phyloP scores from a whole-genome alignment of 2,888 invertebrate species.

The Dicranocentrus wangi region DNA sequence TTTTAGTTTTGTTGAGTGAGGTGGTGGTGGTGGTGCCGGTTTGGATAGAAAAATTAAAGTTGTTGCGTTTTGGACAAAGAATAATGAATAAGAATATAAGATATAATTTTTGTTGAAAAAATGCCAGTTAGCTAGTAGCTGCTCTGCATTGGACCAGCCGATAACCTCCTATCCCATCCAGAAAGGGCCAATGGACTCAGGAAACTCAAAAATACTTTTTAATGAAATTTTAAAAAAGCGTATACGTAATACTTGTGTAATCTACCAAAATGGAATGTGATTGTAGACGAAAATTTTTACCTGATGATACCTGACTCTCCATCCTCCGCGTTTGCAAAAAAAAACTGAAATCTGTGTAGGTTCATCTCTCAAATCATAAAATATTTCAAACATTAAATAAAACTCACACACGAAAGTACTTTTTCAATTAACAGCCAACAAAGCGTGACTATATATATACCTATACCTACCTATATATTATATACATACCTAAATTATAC shows the following conservation, averaged over 20 bases:
- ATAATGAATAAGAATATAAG: too few species aligned
- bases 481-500: background rate
- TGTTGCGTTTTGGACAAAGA: too few species aligned
- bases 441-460: background rate
- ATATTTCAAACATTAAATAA: too few species aligned
- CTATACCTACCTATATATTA: background rate
- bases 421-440: too few species aligned
- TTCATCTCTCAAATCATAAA: background rate
- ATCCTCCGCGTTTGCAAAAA: background rate
- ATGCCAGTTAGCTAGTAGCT: too few species aligned
- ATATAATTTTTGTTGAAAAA: too few species aligned
- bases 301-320: constrained; percentile 41
- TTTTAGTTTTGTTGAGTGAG: too few species aligned
- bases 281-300: constrained; percentile 14
- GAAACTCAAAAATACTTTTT: background rate
- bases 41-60: background rate
- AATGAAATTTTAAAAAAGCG: background rate
- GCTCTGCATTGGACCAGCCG: background rate
- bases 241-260: too few species aligned
- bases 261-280: constrained; percentile 17
- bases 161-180: background rate
- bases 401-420: too few species aligned
- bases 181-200: constrained; percentile 6
- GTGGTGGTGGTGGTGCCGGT: too few species aligned
- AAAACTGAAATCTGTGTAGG: background rate